phyloP scores from a whole-genome alignment of 2,888 invertebrate genomes.

The Epinotia ramella region DNA sequence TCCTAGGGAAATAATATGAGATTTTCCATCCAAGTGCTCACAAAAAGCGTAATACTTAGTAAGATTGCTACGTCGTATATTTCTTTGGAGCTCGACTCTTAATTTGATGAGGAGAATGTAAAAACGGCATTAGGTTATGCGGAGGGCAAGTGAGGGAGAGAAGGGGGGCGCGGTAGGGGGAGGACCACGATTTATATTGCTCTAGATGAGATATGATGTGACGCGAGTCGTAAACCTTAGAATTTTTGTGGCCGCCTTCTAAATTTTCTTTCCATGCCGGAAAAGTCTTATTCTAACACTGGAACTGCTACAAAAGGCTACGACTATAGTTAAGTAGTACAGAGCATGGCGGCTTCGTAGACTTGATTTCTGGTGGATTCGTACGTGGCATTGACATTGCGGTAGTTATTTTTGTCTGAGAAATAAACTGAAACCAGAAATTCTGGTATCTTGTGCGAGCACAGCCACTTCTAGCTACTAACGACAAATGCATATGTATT shows the following conservation, averaged over 20 bases:
- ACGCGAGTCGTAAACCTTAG: constrained; percentile 63
- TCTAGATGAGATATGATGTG: constrained; percentile 64
- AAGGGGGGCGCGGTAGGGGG: constrained; percentile 47
- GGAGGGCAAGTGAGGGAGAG: constrained; percentile 53
- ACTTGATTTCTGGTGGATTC: not conserved
- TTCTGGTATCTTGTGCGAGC: constrained; percentile 24
- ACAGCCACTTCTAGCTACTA: not conserved
- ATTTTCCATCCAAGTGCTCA: constrained; percentile 63
- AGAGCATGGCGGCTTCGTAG: not conserved
- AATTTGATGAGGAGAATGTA: constrained; percentile 76
- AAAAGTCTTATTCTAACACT: constrained; percentile 21
- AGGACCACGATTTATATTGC: constrained; percentile 68
- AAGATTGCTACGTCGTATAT: constrained; percentile 68
- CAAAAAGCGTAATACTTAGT: constrained; percentile 63
- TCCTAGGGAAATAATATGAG: constrained; percentile 68
- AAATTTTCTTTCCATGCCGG: constrained; percentile 20
- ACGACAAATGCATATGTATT: constrained; percentile 4
- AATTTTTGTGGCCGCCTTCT: constrained; percentile 52
- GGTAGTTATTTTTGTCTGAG: constrained; percentile 27
- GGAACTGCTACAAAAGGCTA: not conserved
- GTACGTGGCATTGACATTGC: constrained; percentile 31
- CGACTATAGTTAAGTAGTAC: not conserved
- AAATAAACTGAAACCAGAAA: constrained; percentile 39
- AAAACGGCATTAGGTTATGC: constrained; percentile 71
- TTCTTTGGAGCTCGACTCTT: constrained; percentile 67